phyloP scores from a whole-genome alignment of 2,888 invertebrate genomes.

The Platerodrilus igneus region DNA sequence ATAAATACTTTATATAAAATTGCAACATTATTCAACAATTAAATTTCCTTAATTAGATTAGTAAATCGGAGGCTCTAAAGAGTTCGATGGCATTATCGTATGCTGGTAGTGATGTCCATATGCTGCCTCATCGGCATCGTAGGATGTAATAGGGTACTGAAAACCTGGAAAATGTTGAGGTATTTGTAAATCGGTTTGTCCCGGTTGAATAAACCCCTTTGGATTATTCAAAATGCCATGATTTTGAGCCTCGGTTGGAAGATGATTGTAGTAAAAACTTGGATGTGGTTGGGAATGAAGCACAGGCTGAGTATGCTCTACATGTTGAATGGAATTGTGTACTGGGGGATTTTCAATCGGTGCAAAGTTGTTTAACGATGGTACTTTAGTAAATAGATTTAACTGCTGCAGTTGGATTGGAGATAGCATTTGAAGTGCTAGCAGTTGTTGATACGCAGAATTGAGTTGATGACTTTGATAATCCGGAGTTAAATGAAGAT shows the following conservation, averaged over 20 bases:
- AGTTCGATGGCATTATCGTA: too few relatives aligned
- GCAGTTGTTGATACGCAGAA: not conserved
- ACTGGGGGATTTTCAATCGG: too few relatives aligned
- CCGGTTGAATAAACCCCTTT: conserved; percentile 36
- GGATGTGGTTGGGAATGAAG: not conserved
- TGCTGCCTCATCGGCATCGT: too few relatives aligned
- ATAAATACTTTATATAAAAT: too few relatives aligned
- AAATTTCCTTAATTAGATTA: too few relatives aligned
- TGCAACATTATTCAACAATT: too few relatives aligned
- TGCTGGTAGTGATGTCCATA: too few relatives aligned
- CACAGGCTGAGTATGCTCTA: not conserved
- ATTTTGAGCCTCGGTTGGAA: conserved; percentile 1
- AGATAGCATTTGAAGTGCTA: too few relatives aligned
- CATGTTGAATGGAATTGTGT: too few relatives aligned
- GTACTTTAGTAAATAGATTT: conserved; percentile 6
- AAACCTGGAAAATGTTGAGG: conserved; percentile 40
- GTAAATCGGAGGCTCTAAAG: too few relatives aligned
- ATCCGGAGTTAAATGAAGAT: conserved; percentile 1
- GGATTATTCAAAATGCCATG: conserved; percentile 10
- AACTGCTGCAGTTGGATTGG: not conserved
- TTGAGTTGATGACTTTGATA: conserved; percentile 5
- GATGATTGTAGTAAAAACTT: conserved; percentile 2
- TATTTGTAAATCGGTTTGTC: conserved; percentile 40
- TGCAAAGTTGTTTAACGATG: not conserved
- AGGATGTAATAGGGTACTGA: too few relatives aligned